Evolutionary conservation across 2,797 vertebrate species (phyloP).

Genomic region (Pelochelys cantorii): DNA sequence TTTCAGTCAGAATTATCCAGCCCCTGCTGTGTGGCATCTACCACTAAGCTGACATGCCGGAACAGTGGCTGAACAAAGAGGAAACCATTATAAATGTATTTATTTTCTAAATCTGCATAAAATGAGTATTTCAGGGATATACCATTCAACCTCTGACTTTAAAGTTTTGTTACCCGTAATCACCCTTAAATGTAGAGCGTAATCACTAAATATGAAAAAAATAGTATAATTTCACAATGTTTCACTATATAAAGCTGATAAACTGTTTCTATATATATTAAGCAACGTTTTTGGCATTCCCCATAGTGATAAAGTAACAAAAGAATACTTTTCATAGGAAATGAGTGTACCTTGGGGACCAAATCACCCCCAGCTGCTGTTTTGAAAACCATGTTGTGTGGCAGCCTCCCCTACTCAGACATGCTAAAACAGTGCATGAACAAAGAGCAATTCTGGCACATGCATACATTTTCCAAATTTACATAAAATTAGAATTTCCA

Average conservation of each 20-base stretch:
- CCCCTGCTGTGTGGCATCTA: conserved; percentile 74
- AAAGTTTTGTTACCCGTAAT: conserved; percentile 65
- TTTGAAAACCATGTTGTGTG: conserved; percentile 72
- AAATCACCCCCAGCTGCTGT: conserved; percentile 77
- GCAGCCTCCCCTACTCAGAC: conserved; percentile 77
- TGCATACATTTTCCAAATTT: conserved; percentile 78
- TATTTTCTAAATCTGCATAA: conserved; percentile 78
- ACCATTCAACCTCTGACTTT: conserved; percentile 63
- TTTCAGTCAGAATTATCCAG: conserved; percentile 68
- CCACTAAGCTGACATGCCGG: conserved; percentile 74
- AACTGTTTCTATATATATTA: conserved; percentile 62
- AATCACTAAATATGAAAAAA: conserved; percentile 61
- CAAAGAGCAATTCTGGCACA: conserved; percentile 75
- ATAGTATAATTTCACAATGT: conserved; percentile 33
- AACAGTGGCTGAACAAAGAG: conserved; percentile 74
- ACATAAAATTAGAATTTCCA: conserved; percentile 80
- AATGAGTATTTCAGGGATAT: conserved; percentile 63
- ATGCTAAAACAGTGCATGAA: conserved; percentile 78
- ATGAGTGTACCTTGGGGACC: conserved; percentile 74
- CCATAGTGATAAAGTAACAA: conserved; percentile 70
- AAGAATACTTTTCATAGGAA: conserved; percentile 71
- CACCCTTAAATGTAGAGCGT: conserved; percentile 60
- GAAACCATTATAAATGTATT: conserved; percentile 71
- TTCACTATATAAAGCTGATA: conserved; percentile 33
- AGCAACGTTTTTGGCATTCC: conserved; percentile 53